These are phyloP conservation scores for Drosophila rufa DNA, from an alignment of 1,140 invertebrate species.

Conservation along the genomic window DNA sequence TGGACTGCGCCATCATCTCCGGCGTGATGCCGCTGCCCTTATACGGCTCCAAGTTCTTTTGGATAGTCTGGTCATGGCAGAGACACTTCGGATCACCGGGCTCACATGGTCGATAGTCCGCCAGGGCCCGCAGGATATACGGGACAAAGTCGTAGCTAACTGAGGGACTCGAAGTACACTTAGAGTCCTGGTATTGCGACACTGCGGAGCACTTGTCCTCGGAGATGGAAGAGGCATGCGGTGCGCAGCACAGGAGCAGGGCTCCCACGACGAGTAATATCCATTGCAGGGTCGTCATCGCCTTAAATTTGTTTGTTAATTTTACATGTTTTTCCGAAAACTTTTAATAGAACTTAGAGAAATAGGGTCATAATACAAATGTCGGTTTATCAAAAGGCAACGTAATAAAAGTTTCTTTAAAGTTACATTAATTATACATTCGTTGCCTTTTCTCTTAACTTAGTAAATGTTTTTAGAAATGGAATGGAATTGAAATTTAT, in stretches of 20 bases:
- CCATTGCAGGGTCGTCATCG: neutral
- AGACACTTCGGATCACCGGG: slow-evolving; percentile 85
- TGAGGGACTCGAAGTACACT: neutral
- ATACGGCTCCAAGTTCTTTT: slow-evolving; percentile 90
- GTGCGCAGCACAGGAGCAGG: neutral
- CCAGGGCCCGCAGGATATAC: slow-evolving; percentile 70
- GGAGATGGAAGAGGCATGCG: neutral
- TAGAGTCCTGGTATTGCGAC: neutral
- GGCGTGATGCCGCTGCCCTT: slow-evolving; percentile 87
- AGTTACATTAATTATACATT: neutral
- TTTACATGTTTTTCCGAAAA: slow-evolving; percentile 18
- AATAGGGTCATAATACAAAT: slow-evolving; percentile 9
- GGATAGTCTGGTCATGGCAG: slow-evolving; percentile 89
- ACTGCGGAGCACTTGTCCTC: slow-evolving; percentile 4
- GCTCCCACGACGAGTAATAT: slow-evolving; percentile 4
- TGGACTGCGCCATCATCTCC: slow-evolving; percentile 87
- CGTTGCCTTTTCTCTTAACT: neutral
- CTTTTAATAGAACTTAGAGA: neutral
- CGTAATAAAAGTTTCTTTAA: neutral
- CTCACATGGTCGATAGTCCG: slow-evolving; percentile 40
- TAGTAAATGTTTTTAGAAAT: neutral
- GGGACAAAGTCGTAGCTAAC: slow-evolving; percentile 35
- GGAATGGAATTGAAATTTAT: neutral
- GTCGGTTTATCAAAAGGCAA: neutral
- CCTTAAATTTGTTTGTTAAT: slow-evolving; percentile 1